Conservation (phyloP, 2,113 vertebrate species). For the Epinephelus lanceolatus region DNA sequence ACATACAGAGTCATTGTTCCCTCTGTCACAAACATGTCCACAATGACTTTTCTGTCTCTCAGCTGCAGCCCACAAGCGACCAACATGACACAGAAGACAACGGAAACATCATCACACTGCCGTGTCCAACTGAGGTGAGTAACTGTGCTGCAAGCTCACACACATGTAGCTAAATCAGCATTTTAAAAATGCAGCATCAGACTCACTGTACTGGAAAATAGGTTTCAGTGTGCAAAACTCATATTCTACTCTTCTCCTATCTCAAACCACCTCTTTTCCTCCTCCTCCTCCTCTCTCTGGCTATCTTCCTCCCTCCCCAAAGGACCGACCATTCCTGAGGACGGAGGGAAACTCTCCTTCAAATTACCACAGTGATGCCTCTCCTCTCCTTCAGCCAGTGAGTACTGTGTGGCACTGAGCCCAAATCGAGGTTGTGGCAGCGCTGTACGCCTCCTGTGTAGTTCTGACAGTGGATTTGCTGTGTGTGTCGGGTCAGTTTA, state of each 20-base stretch:
- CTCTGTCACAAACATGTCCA: background rate
- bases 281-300: background rate
- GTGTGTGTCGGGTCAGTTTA: constrained; percentile 74
- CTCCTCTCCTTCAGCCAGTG: constrained; percentile 60
- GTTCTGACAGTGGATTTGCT: constrained; percentile 49
- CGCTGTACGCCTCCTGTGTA: background rate
- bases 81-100: constrained; percentile 35
- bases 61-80: constrained; percentile 75
- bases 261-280: background rate
- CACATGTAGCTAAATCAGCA: background rate
- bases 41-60: constrained; percentile 50
- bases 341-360: constrained; percentile 77
- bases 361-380: constrained; percentile 26
- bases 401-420: constrained; percentile 38
- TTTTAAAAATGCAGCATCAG: background rate
- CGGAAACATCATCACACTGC: constrained; percentile 44
- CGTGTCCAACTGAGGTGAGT: constrained; percentile 78
- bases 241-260: background rate
- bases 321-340: constrained; percentile 80
- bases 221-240: background rate
- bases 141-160: background rate
- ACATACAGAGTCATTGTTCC: constrained; percentile 24
- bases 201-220: background rate
- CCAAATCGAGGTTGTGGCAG: background rate
- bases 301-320: constrained; percentile 17